These are phyloP conservation scores for Hyles vespertilio DNA, from an alignment of 1,140 invertebrate species.

Conservation along the genomic window DNA sequence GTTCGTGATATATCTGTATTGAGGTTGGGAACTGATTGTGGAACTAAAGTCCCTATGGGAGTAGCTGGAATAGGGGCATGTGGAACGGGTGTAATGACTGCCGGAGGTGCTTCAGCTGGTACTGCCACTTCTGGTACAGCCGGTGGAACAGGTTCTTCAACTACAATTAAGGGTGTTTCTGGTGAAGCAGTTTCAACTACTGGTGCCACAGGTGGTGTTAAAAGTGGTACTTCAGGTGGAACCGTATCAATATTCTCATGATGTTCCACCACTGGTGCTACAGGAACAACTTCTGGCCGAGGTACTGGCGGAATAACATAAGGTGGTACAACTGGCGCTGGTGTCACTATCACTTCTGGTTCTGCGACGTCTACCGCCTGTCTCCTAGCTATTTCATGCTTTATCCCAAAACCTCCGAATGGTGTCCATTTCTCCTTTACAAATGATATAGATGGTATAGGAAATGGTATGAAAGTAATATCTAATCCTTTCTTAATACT, in stretches of 20 bases:
- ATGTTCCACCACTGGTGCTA: constrained; percentile 1
- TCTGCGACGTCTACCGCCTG: constrained; percentile 18
- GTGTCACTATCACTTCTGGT: not conserved
- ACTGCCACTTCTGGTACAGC: no score
- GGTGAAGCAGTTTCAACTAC: not conserved
- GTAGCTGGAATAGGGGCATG: not conserved
- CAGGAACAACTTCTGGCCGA: not conserved
- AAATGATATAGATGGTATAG: constrained; percentile 32
- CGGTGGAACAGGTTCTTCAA: no score
- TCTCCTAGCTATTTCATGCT: constrained; percentile 40
- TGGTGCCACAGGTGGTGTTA: not conserved
- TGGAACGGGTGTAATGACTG: no score
- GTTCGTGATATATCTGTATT: constrained; percentile 8
- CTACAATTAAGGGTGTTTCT: not conserved
- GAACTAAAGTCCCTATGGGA: not conserved
- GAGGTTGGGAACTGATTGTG: not conserved
- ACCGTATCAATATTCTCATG: not conserved
- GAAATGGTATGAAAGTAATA: constrained; percentile 36
- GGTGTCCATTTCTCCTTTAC: constrained; percentile 50
- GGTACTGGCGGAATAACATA: constrained; percentile 5
- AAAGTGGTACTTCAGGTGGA: no score
- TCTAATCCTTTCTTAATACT: constrained; percentile 39
- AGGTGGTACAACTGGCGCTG: constrained; percentile 4
- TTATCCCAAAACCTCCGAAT: constrained; percentile 43
- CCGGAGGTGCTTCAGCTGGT: no score